A percentile compares a stretch with the other conserved stretches of the same genome.
These are phyloP conservation scores for Lamellibrachia satsuma DNA, from an alignment of 2,888 invertebrate species.

Conservation along the genomic window DNA sequence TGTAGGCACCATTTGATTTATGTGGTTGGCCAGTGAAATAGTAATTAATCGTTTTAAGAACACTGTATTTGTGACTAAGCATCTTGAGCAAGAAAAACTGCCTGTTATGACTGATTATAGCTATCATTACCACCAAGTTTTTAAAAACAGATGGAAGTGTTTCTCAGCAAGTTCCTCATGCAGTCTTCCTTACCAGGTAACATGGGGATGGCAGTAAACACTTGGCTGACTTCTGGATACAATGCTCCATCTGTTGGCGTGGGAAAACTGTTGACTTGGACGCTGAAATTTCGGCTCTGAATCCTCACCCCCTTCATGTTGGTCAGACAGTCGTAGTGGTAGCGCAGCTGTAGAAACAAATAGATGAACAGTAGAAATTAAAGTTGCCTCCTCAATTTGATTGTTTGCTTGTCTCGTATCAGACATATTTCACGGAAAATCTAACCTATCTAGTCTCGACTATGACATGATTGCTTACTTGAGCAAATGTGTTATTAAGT, in stretches of 20 bases:
- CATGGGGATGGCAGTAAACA: not conserved
- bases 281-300: not conserved
- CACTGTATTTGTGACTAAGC: no score
- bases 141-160: not conserved
- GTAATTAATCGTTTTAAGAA: not conserved
- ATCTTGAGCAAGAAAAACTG: no score
- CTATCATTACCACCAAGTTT: not conserved
- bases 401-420: no score
- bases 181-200: not conserved
- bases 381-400: not conserved
- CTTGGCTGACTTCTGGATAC: not conserved
- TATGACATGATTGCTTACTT: no score
- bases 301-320: not conserved
- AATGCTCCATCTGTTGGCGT: not conserved
- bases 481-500: no score
- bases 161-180: not conserved
- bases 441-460: no score
- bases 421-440: no score
- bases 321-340: not conserved
- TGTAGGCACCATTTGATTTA: not conserved
- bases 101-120: no score
- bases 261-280: not conserved
- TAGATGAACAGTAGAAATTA: not conserved
- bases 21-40: not conserved
- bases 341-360: not conserved